Conservation (phyloP, 2,797 vertebrate species). For the Lophius americanus region DNA sequence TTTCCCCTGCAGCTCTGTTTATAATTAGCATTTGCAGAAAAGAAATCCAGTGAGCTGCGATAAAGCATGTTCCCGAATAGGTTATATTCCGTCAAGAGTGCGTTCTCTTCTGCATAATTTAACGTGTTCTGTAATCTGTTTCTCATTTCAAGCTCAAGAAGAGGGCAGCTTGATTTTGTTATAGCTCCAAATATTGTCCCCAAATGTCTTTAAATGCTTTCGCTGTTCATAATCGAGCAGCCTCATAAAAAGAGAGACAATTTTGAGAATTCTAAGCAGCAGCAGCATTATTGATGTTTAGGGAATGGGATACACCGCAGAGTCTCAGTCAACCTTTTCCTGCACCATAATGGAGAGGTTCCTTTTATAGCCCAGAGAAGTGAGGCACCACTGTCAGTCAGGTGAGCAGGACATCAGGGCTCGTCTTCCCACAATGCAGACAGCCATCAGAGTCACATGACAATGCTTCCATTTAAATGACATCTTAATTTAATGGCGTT, state of each 20-base stretch:
- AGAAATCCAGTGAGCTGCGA: constrained; percentile 1
- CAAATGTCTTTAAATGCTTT: not conserved
- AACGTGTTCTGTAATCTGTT: not conserved
- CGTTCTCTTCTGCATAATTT: constrained; percentile 8
- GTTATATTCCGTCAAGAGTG: not conserved
- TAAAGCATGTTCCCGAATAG: constrained; percentile 10
- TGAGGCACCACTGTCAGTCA: not conserved
- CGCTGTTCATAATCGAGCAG: not conserved
- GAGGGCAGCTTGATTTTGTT: constrained; percentile 9
- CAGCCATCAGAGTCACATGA: constrained; percentile 23
- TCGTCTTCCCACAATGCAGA: constrained; percentile 25
- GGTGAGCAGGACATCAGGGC: constrained; percentile 19
- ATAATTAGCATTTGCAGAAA: constrained; percentile 9
- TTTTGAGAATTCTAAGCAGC: constrained; percentile 1
- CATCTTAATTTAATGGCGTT: constrained; percentile 44
- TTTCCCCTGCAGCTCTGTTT: constrained; percentile 14
- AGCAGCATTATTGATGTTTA: constrained; percentile 23
- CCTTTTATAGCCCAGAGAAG: constrained; percentile 13
- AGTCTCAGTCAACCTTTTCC: constrained; percentile 9
- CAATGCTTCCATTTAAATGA: constrained; percentile 20
- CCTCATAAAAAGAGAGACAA: not conserved
- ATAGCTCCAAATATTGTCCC: not conserved
- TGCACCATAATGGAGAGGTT: constrained; percentile 17
- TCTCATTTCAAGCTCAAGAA: constrained; percentile 18
- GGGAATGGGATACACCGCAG: constrained; percentile 11